Base-by-base conservation (phyloP, 2,113 vertebrate genomes). In the Siphamia tubifer region DNA sequence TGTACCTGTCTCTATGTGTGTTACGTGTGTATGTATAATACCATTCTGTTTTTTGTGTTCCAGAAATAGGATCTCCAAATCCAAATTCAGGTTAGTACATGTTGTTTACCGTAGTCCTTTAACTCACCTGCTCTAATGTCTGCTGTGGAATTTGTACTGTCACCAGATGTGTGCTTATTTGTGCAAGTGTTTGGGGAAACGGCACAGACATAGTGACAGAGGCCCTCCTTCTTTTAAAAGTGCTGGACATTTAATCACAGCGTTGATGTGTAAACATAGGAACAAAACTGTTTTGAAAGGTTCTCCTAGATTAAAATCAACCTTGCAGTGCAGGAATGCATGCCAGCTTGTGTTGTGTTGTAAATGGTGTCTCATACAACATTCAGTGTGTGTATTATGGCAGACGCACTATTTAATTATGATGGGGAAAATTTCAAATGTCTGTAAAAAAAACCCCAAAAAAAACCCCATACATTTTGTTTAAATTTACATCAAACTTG, bases 61-160 rank as follows among this genome's bases (percentile, higher is more conserved):
- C 95, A 99, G 98, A 93, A 97, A 96, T 93, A 95, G 95, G 89
- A 98, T 99, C 92, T 98, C 98, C 92, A 99, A 98, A 92, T 99
- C 97, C 69, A 99, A 99, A 90, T 99, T 98, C 92, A 99, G 98
- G 98, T 99, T 90, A 98, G 97, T 96, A 92, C 83, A 88, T 87
- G 45, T 74, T 76, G 77, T 81, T 81, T 58, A 27, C 19, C 69
- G 83, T 39, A 17, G 88, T 86, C 83, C 54, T 66, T 31, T 44
- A 20, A 32, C 68, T 48, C 84, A 72, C 38, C 63, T 52, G 42
- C 74, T 77, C 58, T 43, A 5, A 30, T 61, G 64, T 77, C 57
- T 71, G 25, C 48, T 53, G 63, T 70, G 60, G 20, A 74, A 56
- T 75, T 43, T 45, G 51, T 81, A 16, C 17, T 3, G 45, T 48